A percentile compares a stretch with the other conserved stretches of the same genome.
Evolutionary conservation across 64 coral and sea anemone species (phyloP).

Genomic region (Catalaphyllia jardinei): DNA sequence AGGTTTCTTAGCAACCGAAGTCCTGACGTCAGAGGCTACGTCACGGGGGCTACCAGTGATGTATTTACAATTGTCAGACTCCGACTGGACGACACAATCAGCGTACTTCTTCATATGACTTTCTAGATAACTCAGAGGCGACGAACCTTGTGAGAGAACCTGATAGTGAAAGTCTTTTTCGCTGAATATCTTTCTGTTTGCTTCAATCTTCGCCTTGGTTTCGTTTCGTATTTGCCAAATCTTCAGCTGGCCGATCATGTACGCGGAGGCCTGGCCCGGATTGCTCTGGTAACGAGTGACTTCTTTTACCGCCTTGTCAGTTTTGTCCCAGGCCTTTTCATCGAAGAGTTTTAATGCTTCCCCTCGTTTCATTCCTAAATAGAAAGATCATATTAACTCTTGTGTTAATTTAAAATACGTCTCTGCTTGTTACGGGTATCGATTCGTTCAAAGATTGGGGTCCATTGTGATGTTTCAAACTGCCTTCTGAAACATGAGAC

Average conservation of each 20-base stretch:
- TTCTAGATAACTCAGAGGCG: slow-evolving; percentile 82
- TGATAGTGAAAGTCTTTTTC: slow-evolving; percentile 60
- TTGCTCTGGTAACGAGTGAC: slow-evolving; percentile 92
- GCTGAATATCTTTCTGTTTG: slow-evolving; percentile 56
- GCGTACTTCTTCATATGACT: slow-evolving; percentile 71
- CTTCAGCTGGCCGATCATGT: slow-evolving; percentile 97
- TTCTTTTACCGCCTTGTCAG: slow-evolving; percentile 96
- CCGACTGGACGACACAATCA: slow-evolving; percentile 49
- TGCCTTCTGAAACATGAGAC: no score
- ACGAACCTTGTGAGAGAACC: slow-evolving; percentile 76
- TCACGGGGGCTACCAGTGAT: background rate
- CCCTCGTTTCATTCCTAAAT: slow-evolving; percentile 79
- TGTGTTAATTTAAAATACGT: no score
- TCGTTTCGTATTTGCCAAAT: slow-evolving; percentile 90
- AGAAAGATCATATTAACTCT: background rate
- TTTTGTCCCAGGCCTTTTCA: slow-evolving; percentile 88
- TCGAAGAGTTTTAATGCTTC: slow-evolving; percentile 77
- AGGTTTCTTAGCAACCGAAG: slow-evolving; percentile 2
- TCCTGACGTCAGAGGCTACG: background rate
- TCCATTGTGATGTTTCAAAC: no score
- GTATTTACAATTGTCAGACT: slow-evolving; percentile 54
- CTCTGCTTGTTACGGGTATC: no score
- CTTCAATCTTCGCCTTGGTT: slow-evolving; percentile 62
- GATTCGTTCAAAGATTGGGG: no score
- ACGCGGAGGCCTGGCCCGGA: slow-evolving; percentile 92